Evolutionary conservation across 2,113 vertebrate species (phyloP), one percentile per base, ranked within the genome.

Genomic region (Nesoenas mayeri): DNA sequence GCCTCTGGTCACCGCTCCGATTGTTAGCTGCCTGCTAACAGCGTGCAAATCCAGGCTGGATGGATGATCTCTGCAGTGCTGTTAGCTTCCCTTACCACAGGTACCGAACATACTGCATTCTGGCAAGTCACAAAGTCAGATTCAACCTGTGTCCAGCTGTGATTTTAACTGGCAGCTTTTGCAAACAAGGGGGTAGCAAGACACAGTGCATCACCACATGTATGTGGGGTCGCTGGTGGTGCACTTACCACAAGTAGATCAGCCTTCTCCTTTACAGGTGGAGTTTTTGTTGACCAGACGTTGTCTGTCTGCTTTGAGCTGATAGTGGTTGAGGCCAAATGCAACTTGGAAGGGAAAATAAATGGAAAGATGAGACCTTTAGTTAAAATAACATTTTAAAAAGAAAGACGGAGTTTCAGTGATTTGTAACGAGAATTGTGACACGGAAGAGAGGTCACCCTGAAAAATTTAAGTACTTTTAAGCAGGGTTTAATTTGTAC

Each of bases 401-500:
- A 91, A 83, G 56, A n/a, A 88, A 79, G 51, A 51, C 42, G 50
- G 73, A 66, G 15, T 64, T 66, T 82, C n/a, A 21, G 72, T 79
- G 89, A 84, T 93, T 92, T 80, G 44, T 84, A 83, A 73, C 32
- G 40, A 80, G 79, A 91, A 64, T 31, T 72, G 57, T 90, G 89
- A 93, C 88, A 91, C 50, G 44, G 79, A 81, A 80, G 88, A 86
- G 88, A 97, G 93, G 95, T 96, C 56, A 91, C 91, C 91, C 91
- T 97, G 94, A 95, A 94, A 94, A 96, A 93, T 88, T 74, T 95
- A 92, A 95, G 89, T 51, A 93, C 79, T 75, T 81, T 84, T 91
- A 97, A 93, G 77, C 56, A 72, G 79, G 20, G 58, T 97, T 97
- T 96, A 90, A 96, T 97, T 95, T 96, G 82, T 95, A 75, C 50